Percentiles rank a stretch among this genome's conserved stretches.
phyloP scores from a whole-genome alignment of 1,140 invertebrate genomes.

The Temnothorax nylanderi region DNA sequence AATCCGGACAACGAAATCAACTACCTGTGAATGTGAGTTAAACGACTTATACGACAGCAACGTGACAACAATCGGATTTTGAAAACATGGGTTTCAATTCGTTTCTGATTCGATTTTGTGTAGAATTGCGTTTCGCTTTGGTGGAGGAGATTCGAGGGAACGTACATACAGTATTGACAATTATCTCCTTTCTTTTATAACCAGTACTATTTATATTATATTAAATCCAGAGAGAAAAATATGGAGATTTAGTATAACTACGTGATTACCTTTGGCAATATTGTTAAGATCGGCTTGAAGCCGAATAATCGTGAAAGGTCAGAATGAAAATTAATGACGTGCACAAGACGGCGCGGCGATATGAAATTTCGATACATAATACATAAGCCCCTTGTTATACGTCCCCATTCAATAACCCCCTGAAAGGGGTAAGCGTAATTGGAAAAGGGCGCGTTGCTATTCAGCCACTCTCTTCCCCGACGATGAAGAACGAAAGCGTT shows the following conservation, averaged over 20 bases:
- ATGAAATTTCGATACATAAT: slow-evolving; percentile 25
- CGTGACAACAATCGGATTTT: slow-evolving; percentile 48
- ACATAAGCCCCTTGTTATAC: background rate
- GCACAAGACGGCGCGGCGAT: background rate
- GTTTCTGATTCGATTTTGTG: slow-evolving; percentile 11
- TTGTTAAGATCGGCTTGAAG: background rate
- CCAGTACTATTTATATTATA: background rate
- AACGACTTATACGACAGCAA: slow-evolving; percentile 62
- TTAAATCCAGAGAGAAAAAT: too few species aligned
- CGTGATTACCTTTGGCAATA: too few species aligned
- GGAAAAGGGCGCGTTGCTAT: slow-evolving; percentile 25
- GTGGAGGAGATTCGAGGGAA: background rate
- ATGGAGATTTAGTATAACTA: too few species aligned
- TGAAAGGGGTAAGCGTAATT: slow-evolving; percentile 36
- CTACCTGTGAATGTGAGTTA: slow-evolving; percentile 83
- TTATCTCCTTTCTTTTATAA: background rate
- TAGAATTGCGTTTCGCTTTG: slow-evolving; percentile 43
- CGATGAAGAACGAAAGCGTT: slow-evolving; percentile 21
- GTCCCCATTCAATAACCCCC: background rate
- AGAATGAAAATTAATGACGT: slow-evolving; percentile 21
- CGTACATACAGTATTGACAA: background rate
- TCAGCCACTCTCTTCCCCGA: background rate
- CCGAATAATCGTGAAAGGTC: background rate
- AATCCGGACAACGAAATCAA: slow-evolving; percentile 80
- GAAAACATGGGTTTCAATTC: slow-evolving; percentile 57